These are phyloP conservation scores for Euwallacea fornicatus DNA, from an alignment of 1,140 invertebrate species.

Conservation along the genomic window DNA sequence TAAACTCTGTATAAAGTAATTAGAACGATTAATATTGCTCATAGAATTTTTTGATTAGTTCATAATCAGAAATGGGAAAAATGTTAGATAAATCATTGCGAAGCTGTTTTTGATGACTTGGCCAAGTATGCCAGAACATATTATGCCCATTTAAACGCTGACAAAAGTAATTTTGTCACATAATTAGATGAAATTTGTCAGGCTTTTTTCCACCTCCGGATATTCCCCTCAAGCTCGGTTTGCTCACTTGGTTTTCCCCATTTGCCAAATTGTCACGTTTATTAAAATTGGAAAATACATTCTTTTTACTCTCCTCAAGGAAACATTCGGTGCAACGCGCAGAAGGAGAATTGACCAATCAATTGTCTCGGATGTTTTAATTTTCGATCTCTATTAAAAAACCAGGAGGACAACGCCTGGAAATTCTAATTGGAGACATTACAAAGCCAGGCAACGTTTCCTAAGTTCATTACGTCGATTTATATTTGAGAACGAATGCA, in stretches of 20 bases:
- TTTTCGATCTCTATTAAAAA: constrained; percentile 23
- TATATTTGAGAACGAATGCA: constrained; percentile 26
- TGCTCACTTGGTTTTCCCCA: constrained; percentile 9
- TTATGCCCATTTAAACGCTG: constrained; percentile 13
- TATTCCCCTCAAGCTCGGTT: constrained; percentile 10
- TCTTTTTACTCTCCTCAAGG: too few relatives aligned
- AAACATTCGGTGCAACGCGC: too few relatives aligned
- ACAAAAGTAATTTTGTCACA: constrained; percentile 25
- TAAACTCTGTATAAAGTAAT: constrained; percentile 6
- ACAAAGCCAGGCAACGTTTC: constrained; percentile 31
- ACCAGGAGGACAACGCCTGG: constrained; percentile 24
- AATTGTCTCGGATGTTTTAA: constrained; percentile 19
- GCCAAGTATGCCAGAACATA: background rate
- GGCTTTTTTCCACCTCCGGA: constrained; percentile 9
- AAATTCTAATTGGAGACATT: constrained; percentile 31
- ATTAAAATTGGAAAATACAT: too few relatives aligned
- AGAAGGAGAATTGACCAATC: background rate
- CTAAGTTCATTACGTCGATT: constrained; percentile 33
- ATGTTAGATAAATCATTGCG: too few relatives aligned
- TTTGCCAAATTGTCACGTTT: constrained; percentile 9
- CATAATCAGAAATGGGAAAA: background rate
- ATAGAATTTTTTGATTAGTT: background rate
- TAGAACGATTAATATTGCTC: background rate
- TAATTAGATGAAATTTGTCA: constrained; percentile 20
- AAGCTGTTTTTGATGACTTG: too few relatives aligned